Evolutionary conservation across 2,113 vertebrate genomes (phyloP).

Genomic region (Cyanocitta stelleri): DNA sequence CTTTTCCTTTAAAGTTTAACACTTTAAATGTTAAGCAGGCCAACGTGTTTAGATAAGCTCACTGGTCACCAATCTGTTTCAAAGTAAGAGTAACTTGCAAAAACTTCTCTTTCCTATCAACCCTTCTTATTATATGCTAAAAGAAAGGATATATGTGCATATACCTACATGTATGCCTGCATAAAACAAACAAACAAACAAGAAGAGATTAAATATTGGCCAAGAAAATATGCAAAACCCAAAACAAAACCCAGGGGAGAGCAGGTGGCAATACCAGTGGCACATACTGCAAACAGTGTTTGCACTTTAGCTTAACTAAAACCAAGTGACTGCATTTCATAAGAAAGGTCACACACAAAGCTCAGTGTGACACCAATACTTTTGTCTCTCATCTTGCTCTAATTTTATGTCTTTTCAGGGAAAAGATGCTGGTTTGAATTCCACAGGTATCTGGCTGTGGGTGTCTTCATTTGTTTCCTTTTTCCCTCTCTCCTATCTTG

Average conservation of each 20-base stretch:
- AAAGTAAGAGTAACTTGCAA: neutral
- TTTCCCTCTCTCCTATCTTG: neutral
- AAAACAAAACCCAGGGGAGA: neutral
- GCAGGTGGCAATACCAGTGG: neutral
- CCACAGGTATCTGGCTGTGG: neutral
- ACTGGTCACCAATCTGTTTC: neutral
- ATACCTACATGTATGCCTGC: fast-evolving
- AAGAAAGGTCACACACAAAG: neutral
- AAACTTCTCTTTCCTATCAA: neutral
- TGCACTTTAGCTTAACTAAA: neutral
- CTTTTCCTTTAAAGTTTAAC: constrained; percentile 28
- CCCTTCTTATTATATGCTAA: neutral
- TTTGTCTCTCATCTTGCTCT: neutral
- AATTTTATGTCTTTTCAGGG: neutral
- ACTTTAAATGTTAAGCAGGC: neutral
- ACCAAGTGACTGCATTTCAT: neutral
- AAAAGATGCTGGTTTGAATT: neutral
- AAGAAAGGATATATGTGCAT: neutral
- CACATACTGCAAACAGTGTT: neutral
- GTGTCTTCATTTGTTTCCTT: neutral
- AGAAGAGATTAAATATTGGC: neutral
- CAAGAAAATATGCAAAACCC: neutral
- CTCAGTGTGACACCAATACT: neutral
- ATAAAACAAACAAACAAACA: neutral
- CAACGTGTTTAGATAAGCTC: neutral